A percentile compares a stretch with the other conserved stretches of the same genome.
Conservation (phyloP, 2,797 vertebrate genomes). For the Orientallactaga sibirica region DNA sequence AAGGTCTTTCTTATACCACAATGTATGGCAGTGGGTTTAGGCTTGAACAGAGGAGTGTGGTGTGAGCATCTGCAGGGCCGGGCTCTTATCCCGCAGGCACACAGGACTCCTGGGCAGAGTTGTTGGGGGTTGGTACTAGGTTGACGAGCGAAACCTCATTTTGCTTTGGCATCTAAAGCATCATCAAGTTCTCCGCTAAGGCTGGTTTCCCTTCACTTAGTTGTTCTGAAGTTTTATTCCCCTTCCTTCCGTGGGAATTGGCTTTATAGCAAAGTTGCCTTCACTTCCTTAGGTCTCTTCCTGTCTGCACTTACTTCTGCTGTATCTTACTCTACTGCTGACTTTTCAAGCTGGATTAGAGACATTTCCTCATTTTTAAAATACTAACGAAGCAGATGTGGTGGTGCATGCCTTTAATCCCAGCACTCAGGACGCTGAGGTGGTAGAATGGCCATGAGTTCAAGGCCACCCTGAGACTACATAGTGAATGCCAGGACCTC, state of each 20-base stretch:
- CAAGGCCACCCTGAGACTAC: no score
- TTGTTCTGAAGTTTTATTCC: neutral
- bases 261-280: no score
- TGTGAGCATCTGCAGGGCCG: neutral
- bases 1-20: slow-evolving; percentile 66
- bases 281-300: no score
- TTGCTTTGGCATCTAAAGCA: neutral
- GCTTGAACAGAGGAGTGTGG: slow-evolving; percentile 16
- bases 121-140: neutral
- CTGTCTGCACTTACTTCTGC: no score
- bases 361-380: slow-evolving; percentile 3
- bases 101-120: no score
- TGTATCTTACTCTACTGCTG: neutral
- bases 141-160: neutral
- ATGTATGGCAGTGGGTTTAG: slow-evolving; percentile 47
- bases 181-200: neutral
- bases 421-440: no score
- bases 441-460: no score
- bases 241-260: no score
- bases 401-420: no score
- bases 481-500: no score
- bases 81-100: neutral
- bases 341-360: slow-evolving; percentile 4
- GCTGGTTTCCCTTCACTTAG: neutral
- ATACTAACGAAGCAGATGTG: neutral